Conservation (phyloP, 2,797 vertebrate species). For the Mormyrops boulengeri region DNA sequence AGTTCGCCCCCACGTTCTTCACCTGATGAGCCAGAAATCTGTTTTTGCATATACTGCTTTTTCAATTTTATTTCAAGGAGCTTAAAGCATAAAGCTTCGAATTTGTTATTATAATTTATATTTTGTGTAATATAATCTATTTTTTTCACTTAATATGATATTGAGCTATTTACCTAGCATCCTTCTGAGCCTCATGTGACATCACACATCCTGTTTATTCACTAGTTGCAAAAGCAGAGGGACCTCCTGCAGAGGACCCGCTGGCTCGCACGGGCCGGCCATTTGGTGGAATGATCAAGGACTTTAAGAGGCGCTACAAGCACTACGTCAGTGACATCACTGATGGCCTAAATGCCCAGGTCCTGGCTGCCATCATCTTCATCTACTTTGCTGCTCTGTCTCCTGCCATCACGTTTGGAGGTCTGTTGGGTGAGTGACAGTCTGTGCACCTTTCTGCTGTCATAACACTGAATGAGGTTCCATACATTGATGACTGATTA, state of each 20-base stretch:
- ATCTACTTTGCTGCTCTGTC: conserved; percentile 95
- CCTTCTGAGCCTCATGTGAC: neutral
- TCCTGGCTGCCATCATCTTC: conserved; percentile 86
- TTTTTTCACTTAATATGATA: neutral
- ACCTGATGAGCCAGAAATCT: neutral
- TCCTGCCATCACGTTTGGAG: conserved; percentile 89
- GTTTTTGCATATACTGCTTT: neutral
- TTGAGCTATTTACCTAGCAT: neutral
- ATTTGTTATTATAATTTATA: neutral
- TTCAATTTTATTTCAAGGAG: neutral
- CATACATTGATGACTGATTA: neutral
- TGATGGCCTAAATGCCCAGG: conserved; percentile 77
- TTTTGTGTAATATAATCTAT: neutral
- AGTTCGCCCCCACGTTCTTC: neutral
- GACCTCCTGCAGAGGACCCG: conserved; percentile 65
- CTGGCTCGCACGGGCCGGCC: conserved; percentile 68
- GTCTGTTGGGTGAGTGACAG: conserved; percentile 71
- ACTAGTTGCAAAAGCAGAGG: conserved; percentile 42
- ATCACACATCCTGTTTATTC: neutral
- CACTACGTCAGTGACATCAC: conserved; percentile 86
- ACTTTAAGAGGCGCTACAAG: conserved; percentile 77
- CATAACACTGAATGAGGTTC: neutral
- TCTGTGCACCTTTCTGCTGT: conserved; percentile 5
- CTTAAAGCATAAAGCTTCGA: neutral
- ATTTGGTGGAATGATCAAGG: conserved; percentile 81